These are phyloP conservation scores for Lasiurus cinereus DNA, from an alignment of 2,113 vertebrate genomes.

Conservation along the genomic window DNA sequence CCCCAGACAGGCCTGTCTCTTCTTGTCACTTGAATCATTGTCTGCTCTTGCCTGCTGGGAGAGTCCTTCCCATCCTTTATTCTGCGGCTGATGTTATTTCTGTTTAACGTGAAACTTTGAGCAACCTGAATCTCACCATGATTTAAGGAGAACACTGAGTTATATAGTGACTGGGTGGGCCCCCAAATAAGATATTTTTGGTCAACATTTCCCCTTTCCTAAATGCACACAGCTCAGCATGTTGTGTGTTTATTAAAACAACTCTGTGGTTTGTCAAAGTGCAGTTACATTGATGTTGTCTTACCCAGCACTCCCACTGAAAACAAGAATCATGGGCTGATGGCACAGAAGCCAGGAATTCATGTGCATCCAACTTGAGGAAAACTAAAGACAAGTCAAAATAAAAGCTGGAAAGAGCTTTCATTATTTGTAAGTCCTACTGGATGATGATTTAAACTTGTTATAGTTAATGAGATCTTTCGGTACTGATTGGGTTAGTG, in stretches of 20 bases:
- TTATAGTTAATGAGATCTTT: conserved; percentile 62
- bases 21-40: not conserved
- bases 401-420: conserved; percentile 60
- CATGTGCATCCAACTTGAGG: not conserved
- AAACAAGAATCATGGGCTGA: conserved; percentile 44
- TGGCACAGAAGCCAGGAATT: conserved; percentile 18
- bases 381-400: conserved; percentile 21
- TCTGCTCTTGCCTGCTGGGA: not conserved
- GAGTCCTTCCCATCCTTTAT: not conserved
- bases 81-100: not conserved
- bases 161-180: not conserved
- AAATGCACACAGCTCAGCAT: conserved; percentile 28
- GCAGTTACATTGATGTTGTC: not conserved
- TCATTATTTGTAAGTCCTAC: conserved; percentile 56
- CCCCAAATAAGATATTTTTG: not conserved
- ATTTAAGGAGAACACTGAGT: not conserved
- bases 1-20: not conserved
- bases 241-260: conserved; percentile 50
- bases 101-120: not conserved
- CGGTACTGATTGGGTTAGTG: conserved; percentile 22
- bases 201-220: not conserved
- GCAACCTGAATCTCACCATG: not conserved
- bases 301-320: not conserved
- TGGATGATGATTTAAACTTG: conserved; percentile 62
- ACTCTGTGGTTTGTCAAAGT: conserved; percentile 44